Conservation (phyloP, 2,888 invertebrate genomes). For the Miltochrista miniata region DNA sequence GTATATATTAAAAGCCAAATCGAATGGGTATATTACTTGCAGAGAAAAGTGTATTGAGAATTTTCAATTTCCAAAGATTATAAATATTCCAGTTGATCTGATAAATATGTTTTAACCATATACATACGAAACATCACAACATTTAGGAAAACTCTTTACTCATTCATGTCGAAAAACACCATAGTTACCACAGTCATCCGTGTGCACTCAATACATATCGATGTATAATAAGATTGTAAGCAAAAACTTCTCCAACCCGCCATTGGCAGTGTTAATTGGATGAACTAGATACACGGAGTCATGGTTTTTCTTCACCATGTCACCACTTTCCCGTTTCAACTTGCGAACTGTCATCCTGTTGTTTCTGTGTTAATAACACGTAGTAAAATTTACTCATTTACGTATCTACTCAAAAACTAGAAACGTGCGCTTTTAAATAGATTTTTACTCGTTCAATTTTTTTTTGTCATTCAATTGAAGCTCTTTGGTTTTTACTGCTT, state of each 20-base stretch:
- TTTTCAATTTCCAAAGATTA: too few species aligned
- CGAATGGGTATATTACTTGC: not conserved
- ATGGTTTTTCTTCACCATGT: constrained; percentile 31
- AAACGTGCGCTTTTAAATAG: not conserved
- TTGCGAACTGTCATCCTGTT: constrained; percentile 28
- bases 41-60: not conserved
- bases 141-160: too few species aligned
- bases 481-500: not conserved
- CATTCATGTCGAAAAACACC: too few species aligned
- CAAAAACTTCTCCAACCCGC: not conserved
- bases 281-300: constrained; percentile 34
- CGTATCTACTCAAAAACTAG: not conserved
- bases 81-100: too few species aligned
- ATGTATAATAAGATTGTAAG: constrained; percentile 13
- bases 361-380: constrained; percentile 26
- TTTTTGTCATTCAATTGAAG: not conserved
- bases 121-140: too few species aligned
- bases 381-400: constrained; percentile 8
- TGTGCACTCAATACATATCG: constrained; percentile 13
- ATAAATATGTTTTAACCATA: too few species aligned
- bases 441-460: not conserved
- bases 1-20: not conserved
- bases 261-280: constrained; percentile 50
- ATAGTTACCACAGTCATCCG: constrained; percentile 2
- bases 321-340: constrained; percentile 34